phyloP scores from a whole-genome alignment of 2,797 vertebrate species.

The Yasuhikotakia modesta region DNA sequence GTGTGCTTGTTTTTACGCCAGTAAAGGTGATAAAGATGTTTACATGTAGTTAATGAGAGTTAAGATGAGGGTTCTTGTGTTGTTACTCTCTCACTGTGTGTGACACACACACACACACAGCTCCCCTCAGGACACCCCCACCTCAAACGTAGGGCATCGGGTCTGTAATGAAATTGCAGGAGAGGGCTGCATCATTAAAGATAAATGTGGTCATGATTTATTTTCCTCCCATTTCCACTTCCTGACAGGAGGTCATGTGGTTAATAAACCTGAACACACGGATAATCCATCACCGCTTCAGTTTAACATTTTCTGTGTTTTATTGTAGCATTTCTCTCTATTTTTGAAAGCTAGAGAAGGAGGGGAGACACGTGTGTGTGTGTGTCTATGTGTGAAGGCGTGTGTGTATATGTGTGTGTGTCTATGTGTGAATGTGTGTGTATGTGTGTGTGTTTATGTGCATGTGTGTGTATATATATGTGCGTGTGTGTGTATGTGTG shows the following conservation, averaged over 20 bases:
- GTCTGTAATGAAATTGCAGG: constrained; percentile 67
- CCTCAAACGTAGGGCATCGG: constrained; percentile 47
- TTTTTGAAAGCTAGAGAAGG: constrained; percentile 3
- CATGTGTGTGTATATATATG: no score
- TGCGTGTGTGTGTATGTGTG: no score
- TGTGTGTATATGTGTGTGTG: no score
- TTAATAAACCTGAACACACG: constrained; percentile 43
- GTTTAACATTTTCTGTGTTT: background rate
- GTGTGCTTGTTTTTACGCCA: background rate
- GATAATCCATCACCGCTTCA: constrained; percentile 36
- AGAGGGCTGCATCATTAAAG: constrained; percentile 74
- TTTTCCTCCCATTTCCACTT: constrained; percentile 2
- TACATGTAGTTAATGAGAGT: constrained; percentile 18
- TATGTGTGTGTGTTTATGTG: no score
- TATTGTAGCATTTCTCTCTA: background rate
- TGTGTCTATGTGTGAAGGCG: background rate
- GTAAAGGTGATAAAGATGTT: constrained; percentile 11
- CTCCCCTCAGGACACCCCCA: constrained; percentile 16
- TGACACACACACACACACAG: background rate
- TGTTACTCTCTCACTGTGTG: background rate
- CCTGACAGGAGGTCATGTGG: constrained; percentile 34
- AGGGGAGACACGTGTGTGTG: background rate
- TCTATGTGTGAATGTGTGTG: no score
- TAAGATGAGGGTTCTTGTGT: constrained; percentile 14
- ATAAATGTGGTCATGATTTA: constrained; percentile 68